Percentiles rank a stretch among this genome's conserved stretches.
phyloP scores from a whole-genome alignment of 2,797 vertebrate species.

The Gallinago nigripennis region DNA sequence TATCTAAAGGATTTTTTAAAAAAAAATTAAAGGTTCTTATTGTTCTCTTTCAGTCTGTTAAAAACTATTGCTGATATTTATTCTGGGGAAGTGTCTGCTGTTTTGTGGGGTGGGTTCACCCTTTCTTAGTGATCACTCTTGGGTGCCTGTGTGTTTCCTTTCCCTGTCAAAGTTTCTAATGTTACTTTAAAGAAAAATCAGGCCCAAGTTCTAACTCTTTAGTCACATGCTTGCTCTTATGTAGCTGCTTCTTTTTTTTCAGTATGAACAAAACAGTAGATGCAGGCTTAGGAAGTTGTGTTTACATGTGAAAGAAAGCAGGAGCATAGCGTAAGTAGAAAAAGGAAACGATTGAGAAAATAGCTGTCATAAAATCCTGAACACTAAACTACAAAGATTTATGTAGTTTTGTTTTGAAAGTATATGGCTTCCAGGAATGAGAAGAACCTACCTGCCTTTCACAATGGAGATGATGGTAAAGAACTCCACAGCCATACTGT shows the following conservation, averaged over 20 bases:
- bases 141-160: not conserved
- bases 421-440: not conserved
- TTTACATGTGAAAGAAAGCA: not conserved
- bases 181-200: not conserved
- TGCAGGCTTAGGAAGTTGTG: not conserved
- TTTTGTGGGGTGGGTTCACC: not conserved
- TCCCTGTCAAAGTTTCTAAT: not conserved
- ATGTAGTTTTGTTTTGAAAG: not conserved
- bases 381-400: not conserved
- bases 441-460: not conserved
- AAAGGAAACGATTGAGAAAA: not conserved
- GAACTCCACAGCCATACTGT: not conserved
- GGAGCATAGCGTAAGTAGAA: not conserved
- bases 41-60: not conserved
- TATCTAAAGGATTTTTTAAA: not conserved
- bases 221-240: not conserved
- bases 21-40: not conserved
- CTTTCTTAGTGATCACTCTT: not conserved
- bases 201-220: not conserved
- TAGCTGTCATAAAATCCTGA: not conserved
- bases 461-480: not conserved
- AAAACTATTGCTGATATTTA: not conserved
- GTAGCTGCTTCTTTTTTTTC: not conserved
- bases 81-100: not conserved
- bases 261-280: not conserved